These are phyloP conservation scores for Eriosoma lanigerum DNA, from an alignment of 1,140 invertebrate species.

Conservation along the genomic window DNA sequence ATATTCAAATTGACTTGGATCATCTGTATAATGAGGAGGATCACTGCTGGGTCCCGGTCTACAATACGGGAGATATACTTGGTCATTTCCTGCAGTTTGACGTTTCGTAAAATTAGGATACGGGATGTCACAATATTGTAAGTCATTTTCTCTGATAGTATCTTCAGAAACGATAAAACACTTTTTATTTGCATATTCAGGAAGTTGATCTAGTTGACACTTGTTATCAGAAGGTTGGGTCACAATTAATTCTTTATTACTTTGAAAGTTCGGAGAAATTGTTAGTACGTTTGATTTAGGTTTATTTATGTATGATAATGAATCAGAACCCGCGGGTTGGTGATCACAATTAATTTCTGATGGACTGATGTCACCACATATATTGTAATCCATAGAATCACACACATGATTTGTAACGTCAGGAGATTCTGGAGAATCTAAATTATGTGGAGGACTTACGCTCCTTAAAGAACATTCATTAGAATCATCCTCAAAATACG, in stretches of 20 bases:
- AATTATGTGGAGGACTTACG: neutral
- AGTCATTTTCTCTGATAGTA: neutral
- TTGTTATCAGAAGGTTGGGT: no score
- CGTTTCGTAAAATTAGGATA: neutral
- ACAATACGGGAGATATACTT: neutral
- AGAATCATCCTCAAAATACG: no score
- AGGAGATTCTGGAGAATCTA: no score
- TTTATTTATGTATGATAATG: neutral
- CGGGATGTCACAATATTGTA: neutral
- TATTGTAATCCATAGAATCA: neutral
- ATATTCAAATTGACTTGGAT: neutral
- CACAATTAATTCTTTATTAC: no score
- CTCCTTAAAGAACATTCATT: neutral
- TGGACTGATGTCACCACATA: neutral
- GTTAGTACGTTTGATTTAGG: neutral
- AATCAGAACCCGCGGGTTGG: conserved; percentile 8
- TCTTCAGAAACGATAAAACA: neutral
- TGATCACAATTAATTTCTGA: neutral
- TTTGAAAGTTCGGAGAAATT: no score
- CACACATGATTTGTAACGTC: no score
- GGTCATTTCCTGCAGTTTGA: conserved; percentile 5
- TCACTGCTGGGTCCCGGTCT: neutral
- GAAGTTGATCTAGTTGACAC: neutral
- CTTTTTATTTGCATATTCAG: neutral
- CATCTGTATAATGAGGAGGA: neutral